Conservation (phyloP, 1,140 invertebrate species). For the Pseudachorutes palmiensis region DNA sequence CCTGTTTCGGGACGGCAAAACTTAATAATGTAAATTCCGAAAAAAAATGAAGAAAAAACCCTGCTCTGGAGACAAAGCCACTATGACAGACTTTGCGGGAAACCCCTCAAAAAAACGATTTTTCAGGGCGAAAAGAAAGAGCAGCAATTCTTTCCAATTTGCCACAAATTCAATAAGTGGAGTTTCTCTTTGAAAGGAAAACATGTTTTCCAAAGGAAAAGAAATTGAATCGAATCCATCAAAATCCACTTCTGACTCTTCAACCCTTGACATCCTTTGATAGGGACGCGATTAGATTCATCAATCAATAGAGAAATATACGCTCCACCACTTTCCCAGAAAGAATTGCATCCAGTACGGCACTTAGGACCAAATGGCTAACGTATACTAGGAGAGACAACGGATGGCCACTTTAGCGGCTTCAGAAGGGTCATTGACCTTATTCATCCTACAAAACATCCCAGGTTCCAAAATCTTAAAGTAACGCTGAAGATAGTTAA, state of each 20-base stretch:
- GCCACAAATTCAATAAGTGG: slow-evolving; percentile 7
- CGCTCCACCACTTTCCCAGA: too few relatives aligned
- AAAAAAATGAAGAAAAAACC: background rate
- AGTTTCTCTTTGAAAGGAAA: background rate
- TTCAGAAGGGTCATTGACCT: background rate
- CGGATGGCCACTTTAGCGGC: background rate
- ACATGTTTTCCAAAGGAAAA: background rate
- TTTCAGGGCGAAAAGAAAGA: background rate
- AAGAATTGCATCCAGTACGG: too few relatives aligned
- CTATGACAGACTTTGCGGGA: too few relatives aligned
- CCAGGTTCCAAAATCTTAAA: background rate
- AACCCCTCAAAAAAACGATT: background rate
- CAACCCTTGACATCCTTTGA: background rate
- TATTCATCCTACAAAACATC: background rate
- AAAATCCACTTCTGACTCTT: slow-evolving; percentile 1
- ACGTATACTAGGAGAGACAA: too few relatives aligned
- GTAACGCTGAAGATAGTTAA: background rate
- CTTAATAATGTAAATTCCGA: background rate
- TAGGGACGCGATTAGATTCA: slow-evolving; percentile 2
- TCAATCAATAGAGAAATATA: slow-evolving; percentile 7
- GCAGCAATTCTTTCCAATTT: slow-evolving; percentile 5
- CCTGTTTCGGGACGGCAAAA: too few relatives aligned
- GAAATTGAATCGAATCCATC: slow-evolving; percentile 13
- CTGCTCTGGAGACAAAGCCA: too few relatives aligned
- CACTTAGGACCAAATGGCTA: too few relatives aligned